A percentile compares a stretch with the other conserved stretches of the same genome.
These are phyloP conservation scores for Sternarchorhynchus goeldii DNA, from an alignment of 2,797 vertebrate species.

Conservation along the genomic window DNA sequence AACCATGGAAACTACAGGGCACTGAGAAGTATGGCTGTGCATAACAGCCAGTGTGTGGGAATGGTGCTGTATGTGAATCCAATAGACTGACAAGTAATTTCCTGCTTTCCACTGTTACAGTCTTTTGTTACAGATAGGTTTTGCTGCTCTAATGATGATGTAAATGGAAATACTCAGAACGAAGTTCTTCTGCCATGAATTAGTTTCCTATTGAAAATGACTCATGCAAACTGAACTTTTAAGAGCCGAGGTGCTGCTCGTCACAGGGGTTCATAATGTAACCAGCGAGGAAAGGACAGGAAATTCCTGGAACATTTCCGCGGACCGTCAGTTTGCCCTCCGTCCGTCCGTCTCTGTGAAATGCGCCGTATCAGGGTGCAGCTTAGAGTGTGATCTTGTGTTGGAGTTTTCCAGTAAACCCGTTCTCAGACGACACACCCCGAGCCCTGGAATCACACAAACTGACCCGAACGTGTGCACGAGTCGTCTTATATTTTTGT, in stretches of 20 bases:
- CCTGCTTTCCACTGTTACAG: constrained; percentile 9
- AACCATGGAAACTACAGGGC: constrained; percentile 58
- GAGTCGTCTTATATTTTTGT: constrained; percentile 19
- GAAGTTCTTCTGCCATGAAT: background rate
- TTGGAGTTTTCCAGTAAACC: constrained; percentile 33
- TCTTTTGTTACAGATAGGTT: background rate
- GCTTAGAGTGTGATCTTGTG: background rate
- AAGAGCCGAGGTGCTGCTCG: background rate
- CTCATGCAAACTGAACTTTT: constrained; percentile 20
- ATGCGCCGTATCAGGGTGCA: background rate
- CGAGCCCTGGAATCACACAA: background rate
- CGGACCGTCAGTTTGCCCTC: background rate
- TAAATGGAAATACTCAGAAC: background rate
- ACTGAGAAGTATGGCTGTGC: constrained; percentile 40
- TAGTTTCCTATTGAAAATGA: constrained; percentile 6
- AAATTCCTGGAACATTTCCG: background rate
- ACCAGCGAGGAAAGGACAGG: background rate
- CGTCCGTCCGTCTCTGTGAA: background rate
- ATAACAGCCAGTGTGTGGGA: constrained; percentile 34
- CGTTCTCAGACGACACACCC: background rate
- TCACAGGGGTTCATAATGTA: background rate
- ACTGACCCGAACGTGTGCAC: background rate
- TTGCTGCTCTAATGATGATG: background rate
- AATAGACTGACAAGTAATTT: constrained; percentile 26
- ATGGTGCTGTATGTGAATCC: constrained; percentile 41